Base-by-base conservation (phyloP, 92 coral and sea anemone species). In the Zoanthus sociatus region DNA sequence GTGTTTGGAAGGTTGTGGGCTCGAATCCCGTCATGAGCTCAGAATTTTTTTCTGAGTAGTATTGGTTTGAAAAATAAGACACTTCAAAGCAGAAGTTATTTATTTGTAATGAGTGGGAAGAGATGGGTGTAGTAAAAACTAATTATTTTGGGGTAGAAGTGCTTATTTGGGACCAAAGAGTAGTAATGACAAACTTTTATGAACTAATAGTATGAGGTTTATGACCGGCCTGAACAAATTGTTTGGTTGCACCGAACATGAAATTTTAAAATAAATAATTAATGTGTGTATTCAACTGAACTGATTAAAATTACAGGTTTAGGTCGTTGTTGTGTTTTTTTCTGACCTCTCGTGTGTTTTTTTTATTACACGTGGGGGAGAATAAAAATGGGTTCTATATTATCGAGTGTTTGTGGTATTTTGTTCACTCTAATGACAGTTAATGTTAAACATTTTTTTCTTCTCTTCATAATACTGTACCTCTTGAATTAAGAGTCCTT, bases 311-410 rank as follows among this genome's bases (percentile, higher is more conserved):
- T 66, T 61, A 42, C 73, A 66, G 85, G 75, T 44, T 81, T 81
- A 21, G 85, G 85, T 6, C 44, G 6, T 37, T 81, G 61, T 63
- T 81, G 85, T 64, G 85, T 81, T 26, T 81, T 81, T 81, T 54
- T 66, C 85, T 81, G 85, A 81, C 75, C 85, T 81, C 85, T 77
- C 12, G 85, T 81, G 85, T 81, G 75, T 70, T 81, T 63, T 67
- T 4, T 81, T 81, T 81, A 8, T 81, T 7, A 45, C 75, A 50
- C 71, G 56, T 66, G 75, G 85, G 84, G 85, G 17, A 81, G 46
- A 81, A 81, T 81, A 81, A 78, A 81, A 58, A 10, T 64, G 85
- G 85, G 85, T 66, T 14, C 44, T 44, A 81, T 46, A 11, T 18
- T 81, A 81, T 54, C 46, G 85, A 81, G 85, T 81, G 74, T 18